A percentile compares a stretch with the other conserved stretches of the same genome.
Conservation (phyloP, 1,140 invertebrate species). For the Rhyzopertha dominica region DNA sequence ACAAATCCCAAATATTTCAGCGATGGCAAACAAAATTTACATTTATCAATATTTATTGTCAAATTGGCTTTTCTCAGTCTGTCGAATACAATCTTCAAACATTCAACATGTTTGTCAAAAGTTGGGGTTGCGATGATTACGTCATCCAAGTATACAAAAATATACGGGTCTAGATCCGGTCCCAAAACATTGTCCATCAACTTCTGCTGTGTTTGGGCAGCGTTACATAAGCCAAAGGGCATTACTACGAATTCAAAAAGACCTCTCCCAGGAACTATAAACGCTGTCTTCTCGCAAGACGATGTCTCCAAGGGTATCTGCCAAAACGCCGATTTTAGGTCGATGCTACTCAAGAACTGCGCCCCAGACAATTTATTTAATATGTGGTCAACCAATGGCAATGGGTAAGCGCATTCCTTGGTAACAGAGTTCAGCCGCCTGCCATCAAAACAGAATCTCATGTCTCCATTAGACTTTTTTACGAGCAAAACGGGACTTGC, state of each 20-base stretch:
- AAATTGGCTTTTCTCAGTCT: slow-evolving; percentile 25
- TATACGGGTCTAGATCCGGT: slow-evolving; percentile 18
- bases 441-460: slow-evolving; percentile 31
- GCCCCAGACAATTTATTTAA: slow-evolving; percentile 29
- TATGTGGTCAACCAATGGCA: slow-evolving; percentile 19
- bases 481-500: slow-evolving; percentile 24
- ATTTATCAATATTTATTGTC: slow-evolving; percentile 34
- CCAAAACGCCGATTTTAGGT: slow-evolving; percentile 29
- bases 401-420: slow-evolving; percentile 25
- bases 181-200: slow-evolving; percentile 33
- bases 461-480: slow-evolving; percentile 20
- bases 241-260: slow-evolving; percentile 31
- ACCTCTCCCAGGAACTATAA: slow-evolving; percentile 16
- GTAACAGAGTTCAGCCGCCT: slow-evolving; percentile 32
- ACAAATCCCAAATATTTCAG: slow-evolving; percentile 35
- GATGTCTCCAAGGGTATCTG: slow-evolving; percentile 13
- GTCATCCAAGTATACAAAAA: slow-evolving; percentile 38
- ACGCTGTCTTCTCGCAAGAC: slow-evolving; percentile 18
- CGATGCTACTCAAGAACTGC: slow-evolving; percentile 25
- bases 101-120: slow-evolving; percentile 32
- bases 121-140: slow-evolving; percentile 25
- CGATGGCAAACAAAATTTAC: slow-evolving; percentile 27
- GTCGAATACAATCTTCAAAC: slow-evolving; percentile 21
- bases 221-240: slow-evolving; percentile 39
- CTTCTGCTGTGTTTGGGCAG: slow-evolving; percentile 31